These are phyloP conservation scores for Leptinotarsa haldemani DNA, from an alignment of 2,888 invertebrate species.

Conservation along the genomic window DNA sequence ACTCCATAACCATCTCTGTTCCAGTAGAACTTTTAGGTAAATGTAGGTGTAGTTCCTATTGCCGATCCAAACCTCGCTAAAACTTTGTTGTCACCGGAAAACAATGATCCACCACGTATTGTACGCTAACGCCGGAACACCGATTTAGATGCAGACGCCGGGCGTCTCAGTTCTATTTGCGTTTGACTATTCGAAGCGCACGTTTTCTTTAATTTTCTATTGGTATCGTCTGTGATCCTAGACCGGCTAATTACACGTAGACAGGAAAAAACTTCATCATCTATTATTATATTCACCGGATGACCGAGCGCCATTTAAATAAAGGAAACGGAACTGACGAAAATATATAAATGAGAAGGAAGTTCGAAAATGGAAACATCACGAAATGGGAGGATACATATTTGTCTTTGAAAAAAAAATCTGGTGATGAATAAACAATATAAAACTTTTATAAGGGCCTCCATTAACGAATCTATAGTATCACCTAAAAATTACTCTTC, in stretches of 20 bases:
- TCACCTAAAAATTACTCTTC: no score
- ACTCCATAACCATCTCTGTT: no score
- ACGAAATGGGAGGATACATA: neutral
- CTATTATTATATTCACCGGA: slow-evolving; percentile 15
- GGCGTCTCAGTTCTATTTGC: slow-evolving; percentile 20
- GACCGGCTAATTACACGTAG: slow-evolving; percentile 19
- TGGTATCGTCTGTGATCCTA: slow-evolving; percentile 5
- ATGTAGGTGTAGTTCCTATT: no score
- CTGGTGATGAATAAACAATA: no score
- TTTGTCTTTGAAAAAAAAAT: no score
- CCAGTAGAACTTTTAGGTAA: no score
- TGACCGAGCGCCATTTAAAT: slow-evolving; percentile 2
- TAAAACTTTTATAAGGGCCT: no score
- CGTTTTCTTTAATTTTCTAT: slow-evolving; percentile 15
- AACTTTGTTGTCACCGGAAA: no score
- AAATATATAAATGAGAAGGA: neutral
- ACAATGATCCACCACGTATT: neutral
- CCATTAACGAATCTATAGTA: no score
- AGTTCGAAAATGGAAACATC: neutral
- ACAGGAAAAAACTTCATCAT: slow-evolving; percentile 1
- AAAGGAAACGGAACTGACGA: slow-evolving; percentile 23
- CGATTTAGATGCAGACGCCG: slow-evolving; percentile 17
- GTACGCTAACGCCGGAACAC: neutral
- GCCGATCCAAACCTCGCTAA: no score
- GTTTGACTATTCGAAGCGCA: slow-evolving; percentile 1